Conservation (phyloP, 2,797 vertebrate genomes). For the Nyctalus aviator region DNA sequence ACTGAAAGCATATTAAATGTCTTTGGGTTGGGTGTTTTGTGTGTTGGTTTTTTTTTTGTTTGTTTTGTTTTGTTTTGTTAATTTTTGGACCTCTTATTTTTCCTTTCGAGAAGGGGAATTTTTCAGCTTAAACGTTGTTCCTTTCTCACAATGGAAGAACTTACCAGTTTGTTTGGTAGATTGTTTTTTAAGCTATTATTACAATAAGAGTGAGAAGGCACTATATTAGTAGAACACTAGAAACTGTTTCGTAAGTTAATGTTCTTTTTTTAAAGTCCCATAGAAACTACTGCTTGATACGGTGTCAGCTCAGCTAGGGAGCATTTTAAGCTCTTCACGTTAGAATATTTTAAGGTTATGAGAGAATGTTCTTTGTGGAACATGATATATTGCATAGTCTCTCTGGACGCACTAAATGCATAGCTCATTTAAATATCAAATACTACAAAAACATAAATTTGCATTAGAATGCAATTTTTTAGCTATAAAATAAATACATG, state of each 20-base stretch:
- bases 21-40: slow-evolving; percentile 53
- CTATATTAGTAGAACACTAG: not conserved
- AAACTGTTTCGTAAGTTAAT: slow-evolving; percentile 12
- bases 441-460: slow-evolving; percentile 38
- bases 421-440: slow-evolving; percentile 38
- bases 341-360: slow-evolving; percentile 11
- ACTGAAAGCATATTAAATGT: slow-evolving; percentile 75
- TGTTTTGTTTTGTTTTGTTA: too few species aligned
- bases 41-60: not conserved
- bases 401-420: not conserved
- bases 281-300: not conserved
- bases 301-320: not conserved
- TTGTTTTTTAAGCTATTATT: not conserved
- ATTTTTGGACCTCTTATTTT: not conserved
- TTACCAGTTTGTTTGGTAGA: not conserved
- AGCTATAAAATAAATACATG: slow-evolving; percentile 6
- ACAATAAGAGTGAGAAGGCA: not conserved
- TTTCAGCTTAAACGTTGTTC: slow-evolving; percentile 46
- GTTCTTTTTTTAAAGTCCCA: slow-evolving; percentile 16
- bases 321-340: not conserved
- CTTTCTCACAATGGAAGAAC: slow-evolving; percentile 44
- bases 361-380: not conserved
- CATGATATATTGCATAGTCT: not conserved
- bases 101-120: not conserved
- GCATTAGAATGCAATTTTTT: slow-evolving; percentile 29